Evolutionary conservation across 2,797 vertebrate genomes (phyloP).

Genomic region (Pangasius sanitwongsei): DNA sequence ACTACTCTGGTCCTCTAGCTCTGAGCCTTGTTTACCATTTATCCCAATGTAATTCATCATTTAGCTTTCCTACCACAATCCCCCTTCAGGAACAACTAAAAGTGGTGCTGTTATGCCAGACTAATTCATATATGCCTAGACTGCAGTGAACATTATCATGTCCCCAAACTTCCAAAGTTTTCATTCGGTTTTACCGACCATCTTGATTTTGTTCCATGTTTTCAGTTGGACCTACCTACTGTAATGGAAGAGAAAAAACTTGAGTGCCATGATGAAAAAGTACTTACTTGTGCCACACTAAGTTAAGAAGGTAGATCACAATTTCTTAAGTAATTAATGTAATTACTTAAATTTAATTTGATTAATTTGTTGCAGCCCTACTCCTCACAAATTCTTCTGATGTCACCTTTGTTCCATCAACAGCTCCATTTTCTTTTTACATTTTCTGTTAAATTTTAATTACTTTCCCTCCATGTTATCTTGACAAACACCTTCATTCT

Average conservation of each 20-base stretch:
- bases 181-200: background rate
- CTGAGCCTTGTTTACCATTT: background rate
- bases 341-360: background rate
- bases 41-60: background rate
- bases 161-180: background rate
- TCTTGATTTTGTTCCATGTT: background rate
- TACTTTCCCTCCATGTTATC: constrained; percentile 6
- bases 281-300: background rate
- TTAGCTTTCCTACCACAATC: background rate
- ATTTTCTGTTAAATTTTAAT: background rate
- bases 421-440: background rate
- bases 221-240: background rate
- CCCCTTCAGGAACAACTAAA: background rate
- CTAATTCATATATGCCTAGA: background rate
- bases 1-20: background rate
- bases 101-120: background rate
- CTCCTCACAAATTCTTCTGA: background rate
- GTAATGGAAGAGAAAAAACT: background rate
- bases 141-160: background rate
- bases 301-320: background rate
- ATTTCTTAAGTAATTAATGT: background rate
- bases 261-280: background rate
- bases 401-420: constrained; percentile 6
- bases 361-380: background rate
- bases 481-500: background rate